Base-by-base conservation (phyloP, 2,888 invertebrate genomes). In the Portevinia maculata region DNA sequence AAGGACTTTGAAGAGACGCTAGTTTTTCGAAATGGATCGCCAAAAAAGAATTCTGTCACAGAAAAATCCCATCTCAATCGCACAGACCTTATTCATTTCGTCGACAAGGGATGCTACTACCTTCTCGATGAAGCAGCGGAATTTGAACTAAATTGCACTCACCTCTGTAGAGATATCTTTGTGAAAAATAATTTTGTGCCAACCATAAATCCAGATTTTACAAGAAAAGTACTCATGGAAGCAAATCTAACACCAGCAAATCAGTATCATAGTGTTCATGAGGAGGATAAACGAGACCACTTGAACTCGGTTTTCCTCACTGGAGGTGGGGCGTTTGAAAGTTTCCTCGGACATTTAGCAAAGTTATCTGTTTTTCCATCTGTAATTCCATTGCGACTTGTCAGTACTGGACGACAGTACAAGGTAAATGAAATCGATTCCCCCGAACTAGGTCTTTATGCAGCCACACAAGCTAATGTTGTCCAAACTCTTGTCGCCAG, bases 151-250 rank as follows among this genome's bases (percentile, higher is more conserved):
- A 86, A 92, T 11, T 86, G 87, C 13, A 87, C 87, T 52, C 86
- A 89, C 39, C 85, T 88, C 1, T 74, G 90, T 41, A 81, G 87
- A 0, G 88, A 90, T 0, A 87, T 91, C 57, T 88, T 90, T 62
- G 85, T 87, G 0, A 89, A 91, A 19, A 89, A 92, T 0, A 89
- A 92, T n/a, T 95, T 93, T 87, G 88, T 92, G 0, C 93, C 94
- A 86, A 93, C 95, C 86, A 93, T 94, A 0, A 96, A 96, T 89
- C 92, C 96, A 0, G 96, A 97, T 90, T 96, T 97, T 90, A 92
- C 93, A 4, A 93, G 95, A 67, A 95, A 95, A 87, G 90, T 95
- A 1, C 91, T 97, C 3, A 91, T 96, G 5, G 96, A 97, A 91
- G 96, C 87, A 1, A 95, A 53, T 93, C 94, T 93, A 44, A 91